These are phyloP conservation scores for Nasonia vitripennis DNA, from an alignment of 1,140 invertebrate species.

Conservation along the genomic window DNA sequence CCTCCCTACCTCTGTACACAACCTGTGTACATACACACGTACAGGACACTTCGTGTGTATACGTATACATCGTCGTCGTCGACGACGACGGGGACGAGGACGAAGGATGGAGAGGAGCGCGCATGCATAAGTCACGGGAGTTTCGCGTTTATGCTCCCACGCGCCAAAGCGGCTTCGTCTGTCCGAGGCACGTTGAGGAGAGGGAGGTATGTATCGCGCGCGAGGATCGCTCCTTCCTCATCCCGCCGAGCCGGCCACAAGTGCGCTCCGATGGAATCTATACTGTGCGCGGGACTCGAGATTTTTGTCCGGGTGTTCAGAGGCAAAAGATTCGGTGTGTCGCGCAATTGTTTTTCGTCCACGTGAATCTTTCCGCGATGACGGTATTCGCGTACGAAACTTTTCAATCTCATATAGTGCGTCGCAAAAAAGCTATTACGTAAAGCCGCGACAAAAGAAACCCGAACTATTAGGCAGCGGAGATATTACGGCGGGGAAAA, in stretches of 20 bases:
- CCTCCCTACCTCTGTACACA: slow-evolving; percentile 1
- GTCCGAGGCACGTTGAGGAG: not conserved
- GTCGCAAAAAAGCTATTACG: not conserved
- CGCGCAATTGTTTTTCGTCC: not conserved
- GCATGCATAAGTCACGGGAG: slow-evolving; percentile 41
- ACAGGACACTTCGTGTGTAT: not conserved
- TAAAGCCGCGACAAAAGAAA: not conserved
- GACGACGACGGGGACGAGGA: not conserved
- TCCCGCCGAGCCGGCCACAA: not conserved
- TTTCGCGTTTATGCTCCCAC: slow-evolving; percentile 43
- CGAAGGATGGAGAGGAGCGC: slow-evolving; percentile 8
- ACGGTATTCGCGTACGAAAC: too few species aligned
- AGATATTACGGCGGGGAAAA: not conserved
- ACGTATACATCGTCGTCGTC: not conserved
- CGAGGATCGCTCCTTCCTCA: slow-evolving; percentile 24
- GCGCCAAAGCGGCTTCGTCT: slow-evolving; percentile 16
- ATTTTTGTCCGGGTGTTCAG: not conserved
- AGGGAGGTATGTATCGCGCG: slow-evolving; percentile 25
- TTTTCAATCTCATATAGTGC: too few species aligned
- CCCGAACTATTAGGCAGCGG: slow-evolving; percentile 6
- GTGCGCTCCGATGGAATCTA: slow-evolving; percentile 26
- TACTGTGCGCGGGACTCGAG: not conserved
- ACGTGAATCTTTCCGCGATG: too few species aligned
- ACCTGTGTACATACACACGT: not conserved
- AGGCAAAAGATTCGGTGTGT: not conserved